Conservation (phyloP, 1,140 invertebrate genomes). For the Temnothorax nylanderi region DNA sequence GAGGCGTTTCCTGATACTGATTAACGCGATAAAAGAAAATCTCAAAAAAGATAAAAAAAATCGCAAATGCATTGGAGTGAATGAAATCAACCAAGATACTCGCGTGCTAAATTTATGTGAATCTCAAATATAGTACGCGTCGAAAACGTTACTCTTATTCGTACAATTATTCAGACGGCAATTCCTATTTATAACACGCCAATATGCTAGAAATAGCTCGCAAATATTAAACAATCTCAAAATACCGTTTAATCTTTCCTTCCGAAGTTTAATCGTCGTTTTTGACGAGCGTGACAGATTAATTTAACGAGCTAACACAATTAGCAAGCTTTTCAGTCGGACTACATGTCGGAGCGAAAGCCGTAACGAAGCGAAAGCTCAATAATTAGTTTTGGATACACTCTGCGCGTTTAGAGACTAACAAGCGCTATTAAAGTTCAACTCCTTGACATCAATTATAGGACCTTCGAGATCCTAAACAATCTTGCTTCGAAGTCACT, state of each 20-base stretch:
- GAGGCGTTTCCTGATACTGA: background rate
- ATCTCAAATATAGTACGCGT: constrained; percentile 7
- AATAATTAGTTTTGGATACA: constrained; percentile 27
- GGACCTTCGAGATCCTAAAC: background rate
- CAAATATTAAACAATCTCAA: background rate
- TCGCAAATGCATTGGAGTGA: background rate
- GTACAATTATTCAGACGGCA: constrained; percentile 16
- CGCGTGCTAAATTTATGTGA: constrained; percentile 1
- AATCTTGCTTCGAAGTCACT: background rate
- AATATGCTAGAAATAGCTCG: background rate
- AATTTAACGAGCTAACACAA: background rate
- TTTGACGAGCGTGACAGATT: constrained; percentile 1
- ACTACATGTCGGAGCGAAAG: background rate
- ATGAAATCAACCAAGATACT: background rate
- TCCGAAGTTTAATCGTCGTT: constrained; percentile 8
- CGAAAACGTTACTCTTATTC: constrained; percentile 30
- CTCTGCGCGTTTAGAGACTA: constrained; percentile 14
- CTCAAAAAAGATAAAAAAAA: background rate
- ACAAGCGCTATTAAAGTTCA: constrained; percentile 32
- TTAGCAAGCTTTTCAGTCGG: background rate
- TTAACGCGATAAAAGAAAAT: background rate
- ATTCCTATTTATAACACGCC: constrained; percentile 28
- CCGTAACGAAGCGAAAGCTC: constrained; percentile 19
- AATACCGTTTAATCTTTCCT: background rate
- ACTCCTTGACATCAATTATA: background rate